Percentiles rank a stretch among this genome's conserved stretches.
phyloP scores from a whole-genome alignment of 2,797 vertebrate genomes.

The Galago senegalensis region DNA sequence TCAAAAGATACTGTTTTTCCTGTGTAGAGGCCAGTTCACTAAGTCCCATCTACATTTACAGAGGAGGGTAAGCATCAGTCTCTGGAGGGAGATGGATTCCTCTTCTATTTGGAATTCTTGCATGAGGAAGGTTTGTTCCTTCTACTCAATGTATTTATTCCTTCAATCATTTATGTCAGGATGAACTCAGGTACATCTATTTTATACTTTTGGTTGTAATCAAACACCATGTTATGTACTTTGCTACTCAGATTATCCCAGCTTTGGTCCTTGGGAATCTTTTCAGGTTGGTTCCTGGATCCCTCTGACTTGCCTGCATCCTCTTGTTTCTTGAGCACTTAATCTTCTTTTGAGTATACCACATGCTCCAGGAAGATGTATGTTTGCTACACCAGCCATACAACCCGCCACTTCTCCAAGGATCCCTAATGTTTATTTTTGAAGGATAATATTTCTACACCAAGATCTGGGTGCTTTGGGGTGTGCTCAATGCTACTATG shows the following conservation, averaged over 20 bases:
- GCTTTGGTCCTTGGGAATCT: not conserved
- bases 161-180: not conserved
- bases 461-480: not conserved
- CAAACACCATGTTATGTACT: not conserved
- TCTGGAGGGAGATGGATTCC: not conserved
- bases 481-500: not conserved
- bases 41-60: not conserved
- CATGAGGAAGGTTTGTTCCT: not conserved
- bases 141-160: not conserved
- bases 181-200: not conserved
- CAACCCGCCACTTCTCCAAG: not conserved
- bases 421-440: not conserved
- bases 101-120: not conserved
- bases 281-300: not conserved
- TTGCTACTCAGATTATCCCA: not conserved
- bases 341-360: not conserved
- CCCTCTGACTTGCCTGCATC: not conserved
- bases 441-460: conserved; percentile 17
- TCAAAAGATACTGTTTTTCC: not conserved
- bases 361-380: not conserved
- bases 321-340: not conserved
- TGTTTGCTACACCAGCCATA: not conserved
- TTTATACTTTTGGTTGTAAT: not conserved
- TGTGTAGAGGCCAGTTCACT: not conserved
- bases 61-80: not conserved